These are phyloP conservation scores for Enteromius trimaculatus DNA, from an alignment of 2,797 vertebrate species.

Conservation along the genomic window DNA sequence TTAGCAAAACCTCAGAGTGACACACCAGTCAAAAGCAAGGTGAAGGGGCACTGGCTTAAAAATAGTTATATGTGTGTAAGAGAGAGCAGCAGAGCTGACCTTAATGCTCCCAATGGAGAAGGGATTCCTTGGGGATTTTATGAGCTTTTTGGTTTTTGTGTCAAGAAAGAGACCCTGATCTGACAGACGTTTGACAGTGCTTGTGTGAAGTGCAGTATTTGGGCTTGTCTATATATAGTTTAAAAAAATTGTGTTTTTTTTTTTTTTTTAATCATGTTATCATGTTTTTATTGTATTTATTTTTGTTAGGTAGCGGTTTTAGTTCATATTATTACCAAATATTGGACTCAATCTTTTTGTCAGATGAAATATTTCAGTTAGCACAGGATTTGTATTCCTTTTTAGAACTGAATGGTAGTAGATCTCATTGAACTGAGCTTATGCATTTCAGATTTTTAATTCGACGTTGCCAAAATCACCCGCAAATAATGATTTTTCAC, in stretches of 20 bases:
- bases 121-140: conserved; percentile 33
- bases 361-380: background rate
- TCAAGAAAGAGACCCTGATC: conserved; percentile 42
- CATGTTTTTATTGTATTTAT: no score
- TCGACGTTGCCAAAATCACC: background rate
- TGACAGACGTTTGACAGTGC: conserved; percentile 44
- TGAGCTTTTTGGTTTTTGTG: conserved; percentile 22
- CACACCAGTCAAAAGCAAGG: conserved; percentile 37
- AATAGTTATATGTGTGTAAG: conserved; percentile 19
- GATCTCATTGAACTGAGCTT: background rate
- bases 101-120: conserved; percentile 19
- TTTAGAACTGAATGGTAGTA: background rate
- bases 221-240: background rate
- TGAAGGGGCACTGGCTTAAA: conserved; percentile 26
- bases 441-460: background rate
- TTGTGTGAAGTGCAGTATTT: background rate
- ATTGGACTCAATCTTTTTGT: background rate
- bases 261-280: no score
- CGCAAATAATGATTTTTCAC: background rate
- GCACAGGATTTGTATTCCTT: background rate
- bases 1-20: conserved; percentile 34
- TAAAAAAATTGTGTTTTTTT: no score
- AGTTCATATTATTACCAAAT: background rate
- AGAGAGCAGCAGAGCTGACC: conserved; percentile 24
- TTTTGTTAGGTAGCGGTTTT: no score